A percentile compares a stretch with the other conserved stretches of the same genome.
Conservation (phyloP, 2,888 invertebrate species). For the Lasioglossum malachurum region DNA sequence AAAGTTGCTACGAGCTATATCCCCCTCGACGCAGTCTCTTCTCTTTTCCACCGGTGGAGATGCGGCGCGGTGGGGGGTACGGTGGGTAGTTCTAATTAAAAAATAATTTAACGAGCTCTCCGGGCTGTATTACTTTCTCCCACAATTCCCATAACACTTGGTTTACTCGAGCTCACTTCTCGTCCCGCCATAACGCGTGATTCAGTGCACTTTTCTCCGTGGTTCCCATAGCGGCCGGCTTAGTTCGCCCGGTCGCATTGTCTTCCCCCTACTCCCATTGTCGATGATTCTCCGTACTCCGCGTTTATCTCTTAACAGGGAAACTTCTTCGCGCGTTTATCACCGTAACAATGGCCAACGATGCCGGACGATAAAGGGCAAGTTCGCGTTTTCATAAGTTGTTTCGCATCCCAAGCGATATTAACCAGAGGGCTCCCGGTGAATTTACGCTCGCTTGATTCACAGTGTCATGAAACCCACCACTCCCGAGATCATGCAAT, state of each 20-base stretch:
- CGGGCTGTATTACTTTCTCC: constrained; percentile 3
- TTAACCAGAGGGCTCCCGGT: constrained; percentile 68
- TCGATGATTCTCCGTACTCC: constrained; percentile 27
- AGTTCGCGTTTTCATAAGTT: constrained; percentile 67
- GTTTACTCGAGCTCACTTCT: constrained; percentile 6
- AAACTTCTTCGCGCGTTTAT: constrained; percentile 57
- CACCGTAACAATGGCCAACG: constrained; percentile 46
- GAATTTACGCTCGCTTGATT: constrained; percentile 56
- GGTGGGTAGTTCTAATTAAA: constrained; percentile 14
- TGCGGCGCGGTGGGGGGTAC: not conserved
- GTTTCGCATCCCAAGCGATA: constrained; percentile 73
- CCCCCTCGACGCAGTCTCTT: not conserved
- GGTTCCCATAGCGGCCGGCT: constrained; percentile 7
- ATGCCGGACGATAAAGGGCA: constrained; percentile 39
- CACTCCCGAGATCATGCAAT: not conserved
- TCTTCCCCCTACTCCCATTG: constrained; percentile 19
- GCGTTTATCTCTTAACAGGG: constrained; percentile 40
- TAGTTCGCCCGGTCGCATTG: constrained; percentile 35
- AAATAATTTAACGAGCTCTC: constrained; percentile 22
- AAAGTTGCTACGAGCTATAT: not conserved
- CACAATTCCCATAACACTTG: constrained; percentile 17
- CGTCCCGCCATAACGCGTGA: constrained; percentile 38
- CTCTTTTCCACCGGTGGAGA: not conserved
- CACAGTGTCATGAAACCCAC: constrained; percentile 10
- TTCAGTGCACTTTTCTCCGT: constrained; percentile 43